These are phyloP conservation scores for Notoglanidium macrostoma DNA, from an alignment of 2,797 vertebrate genomes.

Conservation along the genomic window DNA sequence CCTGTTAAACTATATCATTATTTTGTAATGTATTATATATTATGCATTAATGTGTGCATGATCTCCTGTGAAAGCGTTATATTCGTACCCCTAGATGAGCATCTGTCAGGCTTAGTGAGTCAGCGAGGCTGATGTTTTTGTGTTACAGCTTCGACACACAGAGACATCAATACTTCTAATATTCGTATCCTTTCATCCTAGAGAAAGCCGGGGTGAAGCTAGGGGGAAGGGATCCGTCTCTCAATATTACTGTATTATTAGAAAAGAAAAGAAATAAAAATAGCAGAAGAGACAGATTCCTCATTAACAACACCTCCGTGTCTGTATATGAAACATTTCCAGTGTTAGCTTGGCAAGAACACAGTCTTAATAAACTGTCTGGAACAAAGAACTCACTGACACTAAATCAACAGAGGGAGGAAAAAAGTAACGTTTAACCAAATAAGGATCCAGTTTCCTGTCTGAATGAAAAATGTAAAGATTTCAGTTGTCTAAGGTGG, in stretches of 20 bases:
- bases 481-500: background rate
- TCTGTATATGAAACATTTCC: background rate
- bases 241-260: background rate
- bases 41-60: background rate
- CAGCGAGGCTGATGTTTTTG: background rate
- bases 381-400: background rate
- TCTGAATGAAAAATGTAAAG: background rate
- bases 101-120: conserved; percentile 17
- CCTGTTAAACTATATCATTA: background rate
- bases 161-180: background rate
- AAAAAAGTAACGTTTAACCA: background rate
- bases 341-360: background rate
- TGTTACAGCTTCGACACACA: background rate
- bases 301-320: background rate
- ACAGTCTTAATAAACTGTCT: background rate
- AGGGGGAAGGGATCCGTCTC: background rate
- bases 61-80: background rate
- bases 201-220: background rate
- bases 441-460: background rate
- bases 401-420: background rate
- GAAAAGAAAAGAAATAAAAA: background rate
- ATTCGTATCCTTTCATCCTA: background rate
- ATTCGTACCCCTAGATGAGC: background rate
- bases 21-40: background rate
- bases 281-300: background rate